Evolutionary conservation across 2,888 invertebrate species (phyloP).

Genomic region (Melanostoma scalare): DNA sequence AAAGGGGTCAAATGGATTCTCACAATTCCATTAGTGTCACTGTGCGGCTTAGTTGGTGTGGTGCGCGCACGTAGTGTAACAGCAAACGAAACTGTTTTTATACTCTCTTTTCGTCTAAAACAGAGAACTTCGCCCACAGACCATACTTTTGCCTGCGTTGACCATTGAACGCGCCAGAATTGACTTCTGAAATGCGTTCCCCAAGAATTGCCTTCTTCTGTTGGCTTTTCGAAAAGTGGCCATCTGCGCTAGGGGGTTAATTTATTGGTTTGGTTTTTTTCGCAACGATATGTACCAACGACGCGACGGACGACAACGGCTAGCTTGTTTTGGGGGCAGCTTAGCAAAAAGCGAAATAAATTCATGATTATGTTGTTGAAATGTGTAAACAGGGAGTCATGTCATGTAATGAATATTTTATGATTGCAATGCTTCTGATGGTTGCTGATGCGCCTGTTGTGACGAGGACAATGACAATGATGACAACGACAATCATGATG

Average conservation of each 20-base stretch:
- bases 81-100: conserved; percentile 22
- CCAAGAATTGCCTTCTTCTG: conserved; percentile 1
- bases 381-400: conserved; percentile 73
- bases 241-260: conserved; percentile 70
- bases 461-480: conserved; percentile 49
- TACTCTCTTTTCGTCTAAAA: too few relatives aligned
- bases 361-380: conserved; percentile 73
- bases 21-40: conserved; percentile 71
- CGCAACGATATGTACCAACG: not conserved
- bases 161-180: conserved; percentile 70
- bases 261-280: conserved; percentile 58
- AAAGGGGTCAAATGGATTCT: conserved; percentile 67
- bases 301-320: not conserved
- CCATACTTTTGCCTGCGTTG: conserved; percentile 42
- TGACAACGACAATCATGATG: conserved; percentile 51
- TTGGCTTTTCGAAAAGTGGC: conserved; percentile 26
- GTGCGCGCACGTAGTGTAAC: conserved; percentile 25
- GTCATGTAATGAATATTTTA: conserved; percentile 73
- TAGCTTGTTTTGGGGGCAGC: not conserved
- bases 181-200: conserved; percentile 55
- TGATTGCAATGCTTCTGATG: conserved; percentile 54
- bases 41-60: conserved; percentile 42
- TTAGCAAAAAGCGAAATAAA: conserved; percentile 62
- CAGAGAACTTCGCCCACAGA: conserved; percentile 22
- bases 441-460: conserved; percentile 23